Evolutionary conservation across 2,797 vertebrate genomes (phyloP), one percentile per base, ranked within the genome.

Genomic region (Siniperca undulata): DNA sequence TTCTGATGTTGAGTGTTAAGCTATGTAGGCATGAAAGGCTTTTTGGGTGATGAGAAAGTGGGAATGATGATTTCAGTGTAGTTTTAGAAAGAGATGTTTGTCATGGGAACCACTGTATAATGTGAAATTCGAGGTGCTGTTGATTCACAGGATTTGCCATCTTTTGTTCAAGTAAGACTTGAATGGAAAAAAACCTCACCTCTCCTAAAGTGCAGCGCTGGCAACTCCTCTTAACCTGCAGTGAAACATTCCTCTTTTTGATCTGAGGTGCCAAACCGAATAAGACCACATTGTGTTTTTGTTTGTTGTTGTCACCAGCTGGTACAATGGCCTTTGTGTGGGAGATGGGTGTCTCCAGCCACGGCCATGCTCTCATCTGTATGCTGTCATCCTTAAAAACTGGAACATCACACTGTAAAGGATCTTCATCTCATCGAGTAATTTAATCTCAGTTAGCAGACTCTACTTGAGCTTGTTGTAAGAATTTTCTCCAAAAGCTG

Each of bases 251-350:
- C 91, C 83, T 86, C 67, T 69, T 65, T 69, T 74, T 85, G 70
- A 89, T 70, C 0, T 20, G 66, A 86, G 84, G 92, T 93, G 91
- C 93, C 84, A 91, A 86, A 86, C 80, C 48, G 40, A 90, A 87
- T 82, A 55, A 89, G 82, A 86, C 67, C 74, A 74, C 88, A 87
- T 66, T 86, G 92, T 86, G 38, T 89, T 81, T 60, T 70, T 72
- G 83, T 86, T 80, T 88, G 80, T 83, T 74, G 81, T 86, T 46
- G 76, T 87, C 94, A 87, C 86, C 80, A 64, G 80, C 83, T 69
- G 87, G 76, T 75, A 94, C 89, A 93, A 86, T 67, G 86, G 86
- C 85, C 87, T 88, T 91, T 94, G 93, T 95, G 80, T 81, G 52
- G 36, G 62, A 77, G 87, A 70, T 10, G 80, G 82, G 78, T n/a